Conservation (phyloP, 30 jellyfish, hydroid and myxozoan species). For the Hydra vulgaris region DNA sequence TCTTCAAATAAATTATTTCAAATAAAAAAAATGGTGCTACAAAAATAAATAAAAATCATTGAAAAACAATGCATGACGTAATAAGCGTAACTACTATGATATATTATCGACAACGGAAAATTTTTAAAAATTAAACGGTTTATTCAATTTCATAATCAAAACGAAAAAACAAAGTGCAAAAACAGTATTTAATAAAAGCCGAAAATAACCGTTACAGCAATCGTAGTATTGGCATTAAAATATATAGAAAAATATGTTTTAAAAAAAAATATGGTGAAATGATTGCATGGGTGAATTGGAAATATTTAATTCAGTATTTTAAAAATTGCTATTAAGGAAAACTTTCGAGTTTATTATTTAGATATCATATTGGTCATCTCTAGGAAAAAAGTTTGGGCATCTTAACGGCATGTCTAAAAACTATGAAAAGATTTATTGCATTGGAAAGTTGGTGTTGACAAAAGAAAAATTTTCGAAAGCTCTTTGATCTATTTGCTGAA, state of each 20-base stretch:
- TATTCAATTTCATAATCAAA: no score
- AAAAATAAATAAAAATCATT: neutral
- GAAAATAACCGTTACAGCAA: neutral
- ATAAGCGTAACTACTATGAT: neutral
- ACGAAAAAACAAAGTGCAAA: neutral
- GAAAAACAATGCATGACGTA: neutral
- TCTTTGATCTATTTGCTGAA: conserved; percentile 87
- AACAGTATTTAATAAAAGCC: neutral
- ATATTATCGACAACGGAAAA: neutral
- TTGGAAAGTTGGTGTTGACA: conserved; percentile 52
- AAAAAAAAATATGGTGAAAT: no score
- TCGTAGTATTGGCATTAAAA: no score
- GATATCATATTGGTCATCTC: no score
- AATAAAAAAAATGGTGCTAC: neutral
- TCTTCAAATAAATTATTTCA: neutral
- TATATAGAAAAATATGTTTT: no score
- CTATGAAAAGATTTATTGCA: neutral
- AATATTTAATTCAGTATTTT: no score
- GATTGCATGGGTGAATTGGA: no score
- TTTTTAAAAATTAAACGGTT: neutral
- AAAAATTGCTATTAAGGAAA: no score
- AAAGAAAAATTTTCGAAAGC: conserved; percentile 90
- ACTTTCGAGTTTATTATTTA: no score
- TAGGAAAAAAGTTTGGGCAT: neutral
- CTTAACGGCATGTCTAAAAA: neutral